Evolutionary conservation across 2,888 invertebrate species (phyloP).

Genomic region (Germaria angustata): DNA sequence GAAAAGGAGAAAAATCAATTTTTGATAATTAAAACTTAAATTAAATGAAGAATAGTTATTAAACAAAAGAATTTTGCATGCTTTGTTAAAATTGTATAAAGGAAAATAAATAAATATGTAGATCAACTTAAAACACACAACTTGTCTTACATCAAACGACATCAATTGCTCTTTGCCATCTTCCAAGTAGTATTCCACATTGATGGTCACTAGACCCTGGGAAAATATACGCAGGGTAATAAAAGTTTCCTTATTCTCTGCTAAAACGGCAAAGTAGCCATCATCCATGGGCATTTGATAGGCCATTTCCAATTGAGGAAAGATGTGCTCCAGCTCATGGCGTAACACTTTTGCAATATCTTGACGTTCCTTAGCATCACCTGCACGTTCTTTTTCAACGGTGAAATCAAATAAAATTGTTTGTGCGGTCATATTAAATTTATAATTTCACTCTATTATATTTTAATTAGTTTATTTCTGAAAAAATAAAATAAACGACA

Average conservation of each 20-base stretch:
- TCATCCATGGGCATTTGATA: constrained; percentile 86
- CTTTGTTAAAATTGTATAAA: constrained; percentile 24
- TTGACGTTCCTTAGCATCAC: constrained; percentile 85
- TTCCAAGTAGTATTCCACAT: constrained; percentile 90
- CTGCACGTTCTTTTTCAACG: constrained; percentile 85
- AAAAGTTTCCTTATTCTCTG: constrained; percentile 86
- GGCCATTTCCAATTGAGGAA: constrained; percentile 86
- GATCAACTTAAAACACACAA: constrained; percentile 6
- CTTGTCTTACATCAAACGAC: constrained; percentile 86
- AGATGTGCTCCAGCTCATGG: constrained; percentile 86
- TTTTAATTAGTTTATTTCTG: not conserved
- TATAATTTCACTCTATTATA: not conserved
- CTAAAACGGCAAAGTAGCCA: constrained; percentile 85
- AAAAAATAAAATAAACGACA: not conserved
- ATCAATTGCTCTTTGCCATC: constrained; percentile 87
- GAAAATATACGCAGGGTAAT: constrained; percentile 87
- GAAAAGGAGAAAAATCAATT: constrained; percentile 59
- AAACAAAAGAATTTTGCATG: constrained; percentile 14
- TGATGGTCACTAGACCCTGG: constrained; percentile 89
- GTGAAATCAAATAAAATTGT: constrained; percentile 90
- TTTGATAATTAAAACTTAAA: constrained; percentile 53
- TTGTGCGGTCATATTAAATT: constrained; percentile 85
- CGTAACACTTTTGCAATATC: constrained; percentile 85
- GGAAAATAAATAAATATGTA: not conserved
- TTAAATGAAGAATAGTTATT: not conserved